Evolutionary conservation across 2,888 invertebrate species (phyloP), one percentile per base, ranked within the genome.

Genomic region (Synanthedon myopaeformis): DNA sequence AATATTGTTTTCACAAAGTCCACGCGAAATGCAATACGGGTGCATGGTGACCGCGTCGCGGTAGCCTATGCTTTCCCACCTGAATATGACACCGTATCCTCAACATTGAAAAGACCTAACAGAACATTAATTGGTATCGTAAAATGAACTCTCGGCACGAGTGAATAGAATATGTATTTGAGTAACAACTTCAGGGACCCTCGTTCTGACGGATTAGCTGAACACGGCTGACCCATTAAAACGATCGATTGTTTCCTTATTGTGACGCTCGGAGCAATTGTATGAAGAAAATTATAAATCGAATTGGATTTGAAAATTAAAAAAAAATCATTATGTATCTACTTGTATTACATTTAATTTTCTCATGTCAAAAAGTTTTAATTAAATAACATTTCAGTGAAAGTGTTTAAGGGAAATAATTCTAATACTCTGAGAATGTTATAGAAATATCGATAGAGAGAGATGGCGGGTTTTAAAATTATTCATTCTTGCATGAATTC

Each of bases 191-290:
- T 59, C 59, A 56, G 56, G 70, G 76, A 76, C 78, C 82, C 78
- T 74, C 70, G 70, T 72, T 65, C 66, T 70, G 79, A 73, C 74
- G 84, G 84, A 83, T 86, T 84, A 84, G 74, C 77, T 72, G 78
- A 79, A 80, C 80, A 74, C 73, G 86, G 79, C 72, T 86, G 87
- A 87, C 87, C 87, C 82, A 87, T 86, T 85, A 86, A 81, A 82
- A 79, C 85, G 77, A 86, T 86, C 85, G 84, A 87, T 87, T 87
- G 83, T 86, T 87, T 86, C 85, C 86, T 84, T 79, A 83, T 83
- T 78, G 78, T 82, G 68, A 70, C 69, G 71, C 71, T 71, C 69
- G 70, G 66, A 70, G 73, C 68, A 65, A 35, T 35, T 35, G 35
- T 35, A 5, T 35, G 3, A 35, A 35, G 35, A 35, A 35, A 35